Percentiles rank a stretch among this genome's conserved stretches.
Conservation (phyloP, 2,113 vertebrate genomes). For the Noturus placidus region DNA sequence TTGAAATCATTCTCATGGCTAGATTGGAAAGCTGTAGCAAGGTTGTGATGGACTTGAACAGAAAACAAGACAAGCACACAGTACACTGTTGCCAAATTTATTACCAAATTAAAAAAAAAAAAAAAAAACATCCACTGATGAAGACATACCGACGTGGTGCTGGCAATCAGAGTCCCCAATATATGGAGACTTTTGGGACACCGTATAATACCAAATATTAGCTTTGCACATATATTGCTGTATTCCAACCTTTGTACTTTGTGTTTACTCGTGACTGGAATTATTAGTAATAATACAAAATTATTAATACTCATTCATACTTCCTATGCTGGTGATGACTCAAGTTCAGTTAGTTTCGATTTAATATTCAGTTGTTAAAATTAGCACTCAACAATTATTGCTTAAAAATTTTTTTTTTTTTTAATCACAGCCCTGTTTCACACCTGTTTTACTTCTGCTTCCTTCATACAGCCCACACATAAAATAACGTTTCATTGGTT, state of each 20-base stretch:
- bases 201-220: not conserved
- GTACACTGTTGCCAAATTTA: no score
- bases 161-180: no score
- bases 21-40: no score
- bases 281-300: not conserved
- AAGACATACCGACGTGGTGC: no score
- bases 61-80: no score
- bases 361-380: not conserved
- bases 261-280: not conserved
- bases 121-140: no score
- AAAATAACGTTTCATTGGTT: not conserved
- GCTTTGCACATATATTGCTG: not conserved
- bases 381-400: not conserved
- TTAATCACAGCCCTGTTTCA: not conserved
- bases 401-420: no score
- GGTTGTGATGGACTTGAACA: no score
- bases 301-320: not conserved
- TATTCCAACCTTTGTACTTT: not conserved
- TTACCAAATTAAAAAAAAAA: no score
- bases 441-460: conserved; percentile 18
- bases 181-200: no score
- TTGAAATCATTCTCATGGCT: no score
- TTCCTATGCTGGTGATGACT: not conserved
- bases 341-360: not conserved
- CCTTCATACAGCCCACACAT: not conserved